Conservation (phyloP, 2,113 vertebrate genomes). For the Siniperca chuatsi region DNA sequence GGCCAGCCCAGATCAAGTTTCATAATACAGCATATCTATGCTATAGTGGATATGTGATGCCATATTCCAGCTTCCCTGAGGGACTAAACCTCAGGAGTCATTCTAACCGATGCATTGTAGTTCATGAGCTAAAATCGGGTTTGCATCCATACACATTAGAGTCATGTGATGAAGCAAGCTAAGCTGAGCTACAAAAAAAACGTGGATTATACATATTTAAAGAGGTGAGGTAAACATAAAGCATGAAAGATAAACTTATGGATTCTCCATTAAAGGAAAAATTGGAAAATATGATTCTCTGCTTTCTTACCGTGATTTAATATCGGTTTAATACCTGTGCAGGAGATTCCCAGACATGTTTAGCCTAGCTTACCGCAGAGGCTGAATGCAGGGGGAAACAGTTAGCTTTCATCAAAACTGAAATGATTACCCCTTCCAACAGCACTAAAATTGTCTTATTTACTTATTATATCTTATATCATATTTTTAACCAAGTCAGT, state of each 20-base stretch:
- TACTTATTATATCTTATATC: background rate
- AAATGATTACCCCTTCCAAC: background rate
- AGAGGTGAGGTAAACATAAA: background rate
- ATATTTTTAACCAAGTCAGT: background rate
- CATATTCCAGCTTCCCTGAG: constrained; percentile 46
- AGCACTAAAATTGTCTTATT: background rate
- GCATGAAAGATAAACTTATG: background rate
- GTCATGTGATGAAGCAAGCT: background rate
- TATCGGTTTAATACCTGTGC: background rate
- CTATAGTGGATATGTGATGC: constrained; percentile 58
- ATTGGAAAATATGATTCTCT: background rate
- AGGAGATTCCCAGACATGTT: background rate
- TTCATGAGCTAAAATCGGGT: constrained; percentile 6
- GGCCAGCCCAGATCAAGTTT: constrained; percentile 72
- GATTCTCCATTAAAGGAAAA: background rate
- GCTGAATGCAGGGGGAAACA: background rate
- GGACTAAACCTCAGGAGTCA: constrained; percentile 39
- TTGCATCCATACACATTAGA: constrained; percentile 2
- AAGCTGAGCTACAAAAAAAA: background rate
- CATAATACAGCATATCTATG: constrained; percentile 74
- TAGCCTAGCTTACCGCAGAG: background rate
- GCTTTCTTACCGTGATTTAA: constrained; percentile 5
- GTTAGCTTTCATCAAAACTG: too few species aligned
- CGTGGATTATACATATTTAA: background rate
- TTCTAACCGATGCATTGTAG: background rate